Base-by-base conservation (phyloP, 2,113 vertebrate genomes). In the Micromys minutus region DNA sequence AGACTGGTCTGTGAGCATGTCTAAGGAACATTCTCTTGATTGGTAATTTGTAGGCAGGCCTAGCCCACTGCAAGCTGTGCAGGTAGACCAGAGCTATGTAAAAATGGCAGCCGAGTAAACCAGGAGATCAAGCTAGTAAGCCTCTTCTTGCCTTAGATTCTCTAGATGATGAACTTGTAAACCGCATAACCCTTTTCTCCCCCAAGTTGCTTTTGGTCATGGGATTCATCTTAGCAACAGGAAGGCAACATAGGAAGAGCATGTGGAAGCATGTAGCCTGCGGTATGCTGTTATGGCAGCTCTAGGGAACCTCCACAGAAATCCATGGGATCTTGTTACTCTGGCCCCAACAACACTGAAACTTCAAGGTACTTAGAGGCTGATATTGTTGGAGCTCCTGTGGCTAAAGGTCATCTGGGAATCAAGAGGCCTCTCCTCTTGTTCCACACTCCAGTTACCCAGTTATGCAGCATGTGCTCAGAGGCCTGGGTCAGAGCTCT, bases 311-410 rank as follows among this genome's bases (percentile, higher is more conserved):
- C 1, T 26, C 57, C 3, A 16, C 7, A 45, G 45, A n/a, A 57
- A 17, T 42, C 10, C 3, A 13, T 7, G 12, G 52, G 36, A 21
- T n/a, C 69, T 39, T 21, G 50, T 5, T n/a, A 26, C 59, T 29
- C 13, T 52, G 57, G 19, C 87, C 81, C 17, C 69, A 59, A 3
- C 0, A 29, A 42, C 0, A 34, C 4, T 0, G 0, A 77, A 24
- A 63, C 34, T 74, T 47, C 65, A 47, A 45, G n/a, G 52, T 65
- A 47, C 57, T 11, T 24, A 11, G 9, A 31, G 17, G 13, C 55
- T 52, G 11, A n/a, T 63, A 57, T 26, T 2, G 0, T 6, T 1
- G 3, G 2, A 29, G 13, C 5, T 50, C 36, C 0, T 8, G 4
- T 26, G 11, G 19, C 31, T 36, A 9, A 95, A 83, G 61, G 31